Percentiles rank a stretch among this genome's conserved stretches.
Evolutionary conservation across 2,797 vertebrate genomes (phyloP).

Genomic region (Semotilus atromaculatus): DNA sequence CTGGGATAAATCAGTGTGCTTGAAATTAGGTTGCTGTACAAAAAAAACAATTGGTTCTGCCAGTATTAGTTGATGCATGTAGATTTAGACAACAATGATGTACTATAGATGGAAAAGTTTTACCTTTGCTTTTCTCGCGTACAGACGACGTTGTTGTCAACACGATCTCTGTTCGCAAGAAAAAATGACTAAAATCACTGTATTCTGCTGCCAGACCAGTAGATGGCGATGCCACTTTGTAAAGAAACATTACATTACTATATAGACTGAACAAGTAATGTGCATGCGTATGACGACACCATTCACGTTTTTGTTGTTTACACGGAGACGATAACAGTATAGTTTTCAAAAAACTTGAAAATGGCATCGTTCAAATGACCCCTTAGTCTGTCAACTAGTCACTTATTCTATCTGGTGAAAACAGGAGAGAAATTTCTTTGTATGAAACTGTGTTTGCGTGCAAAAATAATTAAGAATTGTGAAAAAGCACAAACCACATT

Average conservation of each 20-base stretch:
- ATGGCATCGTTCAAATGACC: accelerated
- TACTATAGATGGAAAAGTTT: background rate
- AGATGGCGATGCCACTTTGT: no score
- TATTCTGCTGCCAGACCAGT: no score
- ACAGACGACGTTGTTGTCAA: background rate
- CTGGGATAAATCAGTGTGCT: background rate
- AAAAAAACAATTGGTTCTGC: background rate
- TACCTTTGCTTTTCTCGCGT: background rate
- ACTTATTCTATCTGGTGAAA: background rate
- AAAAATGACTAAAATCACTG: no score
- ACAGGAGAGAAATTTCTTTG: background rate
- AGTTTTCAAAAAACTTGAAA: no score
- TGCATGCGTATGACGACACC: no score
- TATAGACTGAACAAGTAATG: no score
- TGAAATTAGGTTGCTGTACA: background rate
- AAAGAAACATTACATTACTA: no score
- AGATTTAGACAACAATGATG: background rate
- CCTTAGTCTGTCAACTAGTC: background rate
- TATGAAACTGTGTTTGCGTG: background rate
- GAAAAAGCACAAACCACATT: background rate
- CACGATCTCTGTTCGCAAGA: no score
- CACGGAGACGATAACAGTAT: no score
- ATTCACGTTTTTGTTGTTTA: no score
- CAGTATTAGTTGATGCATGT: background rate
- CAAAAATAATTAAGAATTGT: background rate